Evolutionary conservation across 2,113 vertebrate genomes (phyloP), one percentile per base, ranked within the genome.

Genomic region (Hippocampus comes): DNA sequence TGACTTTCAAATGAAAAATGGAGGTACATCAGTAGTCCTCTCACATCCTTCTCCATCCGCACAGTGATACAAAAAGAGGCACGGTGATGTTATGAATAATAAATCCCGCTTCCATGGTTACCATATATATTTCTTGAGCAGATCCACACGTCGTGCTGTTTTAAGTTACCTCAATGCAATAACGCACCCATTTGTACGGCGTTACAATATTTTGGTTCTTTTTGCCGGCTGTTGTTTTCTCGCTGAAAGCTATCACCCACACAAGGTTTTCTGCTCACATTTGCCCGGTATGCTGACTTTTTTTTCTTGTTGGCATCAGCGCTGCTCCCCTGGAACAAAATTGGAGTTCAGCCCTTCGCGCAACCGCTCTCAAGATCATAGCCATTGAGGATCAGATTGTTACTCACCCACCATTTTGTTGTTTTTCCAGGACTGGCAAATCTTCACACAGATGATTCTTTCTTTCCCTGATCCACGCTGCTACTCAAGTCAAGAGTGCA

Each of bases 1-100:
- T 79, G 79, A 89, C 87, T 91, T 87, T 91, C 85, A 89, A 84
- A 88, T 87, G 88, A 84, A 88, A 82, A 90, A 86, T 63, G 80
- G 67, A 73, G 72, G 77, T 68, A 77, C 71, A 85, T 90, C 81
- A 80, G 86, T 60, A 89, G 84, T 89, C 88, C 15, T 79, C 78
- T 81, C 88, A 83, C 88, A 87, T 79, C 53, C 65, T 70, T 51
- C 68, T 68, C 74, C 73, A 51, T 78, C 75, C 74, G 67, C 77
- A 73, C 73, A 83, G 71, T 75, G 59, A 78, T 78, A 76, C 53
- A 85, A 76, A 80, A 80, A 49, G 61, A 76, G 43, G 46, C 30
- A 63, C 71, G 59, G 65, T 75, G 79, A 78, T 76, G 77, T 69
- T 74, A 79, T 83, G 87, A 88, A 86, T 87, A 84, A 83, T 81